Evolutionary conservation across 2,888 invertebrate species (phyloP).

Genomic region (Catocala fraxini): DNA sequence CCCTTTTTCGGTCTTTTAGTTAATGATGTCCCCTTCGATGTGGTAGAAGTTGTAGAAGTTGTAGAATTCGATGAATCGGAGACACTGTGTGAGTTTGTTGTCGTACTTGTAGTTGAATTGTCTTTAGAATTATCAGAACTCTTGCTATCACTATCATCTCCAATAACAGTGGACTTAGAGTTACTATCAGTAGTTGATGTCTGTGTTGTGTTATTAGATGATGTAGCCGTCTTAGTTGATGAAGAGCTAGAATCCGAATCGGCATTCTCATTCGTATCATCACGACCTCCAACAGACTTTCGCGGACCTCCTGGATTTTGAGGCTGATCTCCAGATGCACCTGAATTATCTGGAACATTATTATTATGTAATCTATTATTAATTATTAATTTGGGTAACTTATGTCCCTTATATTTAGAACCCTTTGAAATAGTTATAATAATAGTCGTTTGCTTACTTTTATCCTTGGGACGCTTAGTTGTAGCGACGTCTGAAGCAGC

Average conservation of each 20-base stretch:
- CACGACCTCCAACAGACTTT: background rate
- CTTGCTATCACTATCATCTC: too few species aligned
- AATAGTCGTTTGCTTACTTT: constrained; percentile 13
- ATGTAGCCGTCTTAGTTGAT: background rate
- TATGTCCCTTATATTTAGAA: constrained; percentile 2
- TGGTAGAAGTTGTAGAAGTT: too few species aligned
- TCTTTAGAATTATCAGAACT: too few species aligned
- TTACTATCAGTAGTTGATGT: too few species aligned
- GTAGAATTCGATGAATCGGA: too few species aligned
- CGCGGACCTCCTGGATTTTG: background rate
- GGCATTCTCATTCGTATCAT: background rate
- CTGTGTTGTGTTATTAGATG: too few species aligned
- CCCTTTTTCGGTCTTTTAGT: too few species aligned
- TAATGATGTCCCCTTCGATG: too few species aligned
- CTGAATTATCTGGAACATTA: constrained; percentile 8
- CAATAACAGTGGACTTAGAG: too few species aligned
- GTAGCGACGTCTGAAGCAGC: background rate
- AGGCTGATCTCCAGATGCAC: background rate
- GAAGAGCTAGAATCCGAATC: background rate
- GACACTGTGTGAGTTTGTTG: too few species aligned
- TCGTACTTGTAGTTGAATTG: too few species aligned
- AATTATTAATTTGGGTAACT: constrained; percentile 3
- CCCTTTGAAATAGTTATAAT: constrained; percentile 9
- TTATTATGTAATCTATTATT: constrained; percentile 5
- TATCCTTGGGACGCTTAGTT: background rate